Conservation (phyloP, 2,888 invertebrate species). For the Andrena praecox region DNA sequence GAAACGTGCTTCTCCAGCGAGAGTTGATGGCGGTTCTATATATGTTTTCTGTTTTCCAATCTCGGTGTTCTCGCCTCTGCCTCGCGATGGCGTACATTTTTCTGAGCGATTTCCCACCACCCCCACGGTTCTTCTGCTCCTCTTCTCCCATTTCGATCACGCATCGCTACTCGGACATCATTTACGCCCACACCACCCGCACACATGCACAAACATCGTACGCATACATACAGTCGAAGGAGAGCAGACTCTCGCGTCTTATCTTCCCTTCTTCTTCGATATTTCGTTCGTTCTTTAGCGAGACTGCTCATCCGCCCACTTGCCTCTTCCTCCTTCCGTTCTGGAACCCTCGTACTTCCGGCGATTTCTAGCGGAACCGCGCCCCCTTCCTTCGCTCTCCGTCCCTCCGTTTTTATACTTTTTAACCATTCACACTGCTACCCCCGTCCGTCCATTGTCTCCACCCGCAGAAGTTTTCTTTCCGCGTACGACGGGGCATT, state of each 20-base stretch:
- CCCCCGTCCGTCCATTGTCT: background rate
- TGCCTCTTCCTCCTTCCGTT: constrained; percentile 59
- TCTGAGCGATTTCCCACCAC: constrained; percentile 25
- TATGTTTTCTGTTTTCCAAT: background rate
- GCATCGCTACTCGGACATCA: background rate
- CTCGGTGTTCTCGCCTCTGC: background rate
- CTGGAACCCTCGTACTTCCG: constrained; percentile 62
- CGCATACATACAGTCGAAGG: background rate
- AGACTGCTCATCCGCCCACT: constrained; percentile 46
- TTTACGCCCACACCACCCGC: background rate
- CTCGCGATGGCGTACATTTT: constrained; percentile 24
- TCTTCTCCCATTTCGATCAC: constrained; percentile 21
- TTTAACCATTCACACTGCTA: constrained; percentile 13
- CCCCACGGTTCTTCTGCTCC: background rate
- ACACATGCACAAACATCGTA: background rate
- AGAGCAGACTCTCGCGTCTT: background rate
- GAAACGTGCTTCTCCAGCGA: background rate
- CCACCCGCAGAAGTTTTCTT: background rate
- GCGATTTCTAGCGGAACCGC: constrained; percentile 35
- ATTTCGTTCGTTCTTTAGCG: constrained; percentile 39
- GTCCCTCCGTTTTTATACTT: constrained; percentile 8
- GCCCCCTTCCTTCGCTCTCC: constrained; percentile 29
- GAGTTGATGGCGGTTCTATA: background rate
- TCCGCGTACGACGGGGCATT: too few relatives aligned
- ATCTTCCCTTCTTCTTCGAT: background rate